phyloP scores from a whole-genome alignment of 2,113 vertebrate genomes.

The Lepidothrix coronata region DNA sequence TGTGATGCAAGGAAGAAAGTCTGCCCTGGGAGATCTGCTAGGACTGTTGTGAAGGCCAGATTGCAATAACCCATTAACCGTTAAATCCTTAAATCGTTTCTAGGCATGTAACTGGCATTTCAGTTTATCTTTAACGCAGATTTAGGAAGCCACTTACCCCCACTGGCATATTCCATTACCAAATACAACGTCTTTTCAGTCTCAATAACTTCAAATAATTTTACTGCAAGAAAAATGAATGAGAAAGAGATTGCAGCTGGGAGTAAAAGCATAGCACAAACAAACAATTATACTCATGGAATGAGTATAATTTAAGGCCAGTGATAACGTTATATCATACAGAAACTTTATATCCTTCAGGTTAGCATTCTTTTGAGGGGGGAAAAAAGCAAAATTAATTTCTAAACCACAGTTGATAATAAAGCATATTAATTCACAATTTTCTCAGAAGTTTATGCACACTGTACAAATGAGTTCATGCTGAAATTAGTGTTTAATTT shows the following conservation, averaged over 20 bases:
- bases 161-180: conserved; percentile 95
- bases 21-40: neutral
- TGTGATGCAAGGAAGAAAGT: neutral
- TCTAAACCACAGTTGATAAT: neutral
- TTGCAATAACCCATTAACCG: neutral
- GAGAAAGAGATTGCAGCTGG: conserved; percentile 12
- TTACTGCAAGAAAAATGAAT: conserved; percentile 82
- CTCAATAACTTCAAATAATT: conserved; percentile 97
- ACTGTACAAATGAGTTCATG: neutral
- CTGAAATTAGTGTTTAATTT: conserved; percentile 48
- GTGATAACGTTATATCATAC: neutral
- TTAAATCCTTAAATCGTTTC: neutral
- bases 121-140: neutral
- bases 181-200: conserved; percentile 96
- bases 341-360: neutral
- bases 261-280: conserved; percentile 31
- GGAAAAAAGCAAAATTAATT: neutral
- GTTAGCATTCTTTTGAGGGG: conserved; percentile 2
- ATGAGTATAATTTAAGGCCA: neutral
- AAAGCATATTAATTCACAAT: conserved; percentile 25
- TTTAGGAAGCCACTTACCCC: conserved; percentile 80
- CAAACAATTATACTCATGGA: neutral
- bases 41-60: neutral
- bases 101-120: neutral
- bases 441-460: neutral